Conservation (phyloP, 2,113 vertebrate genomes). For the Fregetta grallaria region DNA sequence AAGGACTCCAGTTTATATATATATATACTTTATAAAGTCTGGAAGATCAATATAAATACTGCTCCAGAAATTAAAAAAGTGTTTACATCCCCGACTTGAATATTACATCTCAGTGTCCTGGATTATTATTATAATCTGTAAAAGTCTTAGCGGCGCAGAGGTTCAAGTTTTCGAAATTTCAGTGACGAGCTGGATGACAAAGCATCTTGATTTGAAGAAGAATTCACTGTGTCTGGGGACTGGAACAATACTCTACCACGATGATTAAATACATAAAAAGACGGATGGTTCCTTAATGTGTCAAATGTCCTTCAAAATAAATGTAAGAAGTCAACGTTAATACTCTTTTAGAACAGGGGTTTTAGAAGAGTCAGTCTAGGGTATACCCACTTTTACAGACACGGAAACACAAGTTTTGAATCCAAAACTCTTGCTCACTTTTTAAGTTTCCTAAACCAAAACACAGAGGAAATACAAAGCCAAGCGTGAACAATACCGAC, state of each 20-base stretch:
- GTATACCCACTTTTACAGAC: not conserved
- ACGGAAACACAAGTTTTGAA: not conserved
- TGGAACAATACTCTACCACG: slow-evolving; percentile 90
- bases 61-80: slow-evolving; percentile 74
- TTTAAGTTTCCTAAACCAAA: not conserved
- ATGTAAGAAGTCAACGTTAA: slow-evolving; percentile 35
- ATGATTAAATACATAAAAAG: slow-evolving; percentile 98
- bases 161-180: slow-evolving; percentile 92
- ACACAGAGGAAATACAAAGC: not conserved
- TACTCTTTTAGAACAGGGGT: not conserved
- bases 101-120: slow-evolving; percentile 77
- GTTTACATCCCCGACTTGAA: slow-evolving; percentile 77
- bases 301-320: slow-evolving; percentile 89
- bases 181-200: slow-evolving; percentile 85
- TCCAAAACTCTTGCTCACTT: not conserved
- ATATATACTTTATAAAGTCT: slow-evolving; percentile 74
- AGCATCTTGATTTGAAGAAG: slow-evolving; percentile 83
- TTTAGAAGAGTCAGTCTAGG: not conserved
- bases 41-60: slow-evolving; percentile 83
- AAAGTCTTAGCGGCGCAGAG: slow-evolving; percentile 85
- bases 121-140: slow-evolving; percentile 61
- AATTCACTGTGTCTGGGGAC: slow-evolving; percentile 80
- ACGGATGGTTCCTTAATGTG: slow-evolving; percentile 96
- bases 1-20: slow-evolving; percentile 65
- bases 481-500: not conserved